These are phyloP conservation scores for Drosophila borborema DNA, from an alignment of 2,888 invertebrate species.

Conservation along the genomic window DNA sequence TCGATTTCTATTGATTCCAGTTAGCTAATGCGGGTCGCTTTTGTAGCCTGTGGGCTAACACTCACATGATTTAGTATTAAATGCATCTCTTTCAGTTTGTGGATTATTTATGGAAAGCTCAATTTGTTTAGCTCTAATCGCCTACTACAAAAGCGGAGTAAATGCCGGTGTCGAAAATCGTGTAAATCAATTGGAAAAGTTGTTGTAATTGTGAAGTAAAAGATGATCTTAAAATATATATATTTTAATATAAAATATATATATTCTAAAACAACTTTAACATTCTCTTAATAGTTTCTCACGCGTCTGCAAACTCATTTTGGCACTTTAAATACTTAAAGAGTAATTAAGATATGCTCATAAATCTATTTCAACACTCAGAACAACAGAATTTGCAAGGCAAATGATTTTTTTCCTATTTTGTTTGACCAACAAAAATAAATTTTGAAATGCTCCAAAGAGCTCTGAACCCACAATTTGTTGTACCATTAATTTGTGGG, in stretches of 20 bases:
- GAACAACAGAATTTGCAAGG: conserved; percentile 54
- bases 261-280: not conserved
- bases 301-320: conserved; percentile 9
- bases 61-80: conserved; percentile 51
- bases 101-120: conserved; percentile 18
- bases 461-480: conserved; percentile 19
- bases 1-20: conserved; percentile 52
- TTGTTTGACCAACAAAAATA: conserved; percentile 37
- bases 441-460: conserved; percentile 14
- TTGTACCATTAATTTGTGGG: conserved; percentile 22
- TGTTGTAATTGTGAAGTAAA: not conserved
- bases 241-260: not conserved
- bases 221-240: not conserved
- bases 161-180: conserved; percentile 19
- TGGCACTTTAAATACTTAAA: conserved; percentile 12
- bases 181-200: conserved; percentile 8
- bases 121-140: conserved; percentile 56
- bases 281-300: conserved; percentile 27
- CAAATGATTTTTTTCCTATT: conserved; percentile 48
- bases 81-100: conserved; percentile 29
- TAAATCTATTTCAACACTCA: conserved; percentile 28
- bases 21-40: conserved; percentile 53
- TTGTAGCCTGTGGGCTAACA: conserved; percentile 23
- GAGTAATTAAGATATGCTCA: conserved; percentile 44
- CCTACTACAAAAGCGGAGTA: conserved; percentile 8